Percentiles rank a stretch among this genome's conserved stretches.
Conservation (phyloP, 2,888 invertebrate species). For the Eumerus sabulonum region DNA sequence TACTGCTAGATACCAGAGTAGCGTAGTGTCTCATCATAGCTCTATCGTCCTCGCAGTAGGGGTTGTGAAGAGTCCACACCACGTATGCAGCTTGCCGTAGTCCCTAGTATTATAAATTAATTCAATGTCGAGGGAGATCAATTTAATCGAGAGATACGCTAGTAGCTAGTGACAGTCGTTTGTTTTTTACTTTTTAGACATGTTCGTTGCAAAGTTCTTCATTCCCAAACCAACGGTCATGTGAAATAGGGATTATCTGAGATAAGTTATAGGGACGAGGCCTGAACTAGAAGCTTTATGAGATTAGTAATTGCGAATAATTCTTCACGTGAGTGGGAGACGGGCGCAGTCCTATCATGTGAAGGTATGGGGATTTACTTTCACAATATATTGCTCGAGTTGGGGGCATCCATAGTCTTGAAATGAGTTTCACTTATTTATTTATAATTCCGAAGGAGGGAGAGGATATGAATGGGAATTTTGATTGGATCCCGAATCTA, state of each 20-base stretch:
- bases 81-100: conserved; percentile 18
- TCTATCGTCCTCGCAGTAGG: not conserved
- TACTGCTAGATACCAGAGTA: not conserved
- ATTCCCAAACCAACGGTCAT: conserved; percentile 22
- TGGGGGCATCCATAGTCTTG: too few species aligned
- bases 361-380: conserved; percentile 40
- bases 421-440: too few species aligned
- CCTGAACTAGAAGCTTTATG: conserved; percentile 43
- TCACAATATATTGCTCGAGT: conserved; percentile 29
- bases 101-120: conserved; percentile 65
- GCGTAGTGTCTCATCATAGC: conserved; percentile 4
- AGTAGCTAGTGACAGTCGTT: too few species aligned
- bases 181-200: not conserved
- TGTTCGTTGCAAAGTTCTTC: not conserved
- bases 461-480: too few species aligned
- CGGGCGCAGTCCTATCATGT: conserved; percentile 5
- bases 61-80: conserved; percentile 26
- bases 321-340: conserved; percentile 20
- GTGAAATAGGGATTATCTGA: not conserved
- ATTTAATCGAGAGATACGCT: conserved; percentile 64
- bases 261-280: not conserved
- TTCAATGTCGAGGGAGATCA: conserved; percentile 61
- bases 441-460: too few species aligned
- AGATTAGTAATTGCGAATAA: conserved; percentile 57
- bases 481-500: too few species aligned